Conservation (phyloP, 1,140 invertebrate genomes). For the Diuraphis noxia region DNA sequence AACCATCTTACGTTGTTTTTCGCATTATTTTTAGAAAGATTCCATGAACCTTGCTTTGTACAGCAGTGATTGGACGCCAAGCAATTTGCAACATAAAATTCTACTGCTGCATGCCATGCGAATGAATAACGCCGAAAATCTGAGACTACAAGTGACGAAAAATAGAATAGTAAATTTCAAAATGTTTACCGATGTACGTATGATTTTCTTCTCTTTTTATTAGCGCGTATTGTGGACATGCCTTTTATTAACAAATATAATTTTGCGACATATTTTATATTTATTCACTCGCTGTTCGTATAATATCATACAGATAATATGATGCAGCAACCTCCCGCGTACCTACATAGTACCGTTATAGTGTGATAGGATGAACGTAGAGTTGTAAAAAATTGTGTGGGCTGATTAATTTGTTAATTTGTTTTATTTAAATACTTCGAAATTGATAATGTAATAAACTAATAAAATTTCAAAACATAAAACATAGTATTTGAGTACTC, state of each 20-base stretch:
- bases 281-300: background rate
- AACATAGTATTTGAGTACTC: too few species aligned
- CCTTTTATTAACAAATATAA: background rate
- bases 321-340: too few species aligned
- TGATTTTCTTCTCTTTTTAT: background rate
- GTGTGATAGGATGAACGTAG: too few species aligned
- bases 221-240: background rate
- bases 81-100: background rate
- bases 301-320: too few species aligned
- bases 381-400: too few species aligned
- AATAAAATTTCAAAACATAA: too few species aligned
- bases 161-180: constrained; percentile 14
- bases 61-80: constrained; percentile 4
- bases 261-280: background rate
- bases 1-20: background rate
- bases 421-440: too few species aligned
- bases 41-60: constrained; percentile 1
- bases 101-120: background rate
- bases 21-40: constrained; percentile 20
- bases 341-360: too few species aligned
- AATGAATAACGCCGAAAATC: constrained; percentile 12
- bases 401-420: too few species aligned
- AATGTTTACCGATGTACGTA: constrained; percentile 25
- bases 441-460: too few species aligned
- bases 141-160: background rate